Evolutionary conservation across 53 echinoderm and acorn worm species (phyloP).

Genomic region (Arbacia lixula): DNA sequence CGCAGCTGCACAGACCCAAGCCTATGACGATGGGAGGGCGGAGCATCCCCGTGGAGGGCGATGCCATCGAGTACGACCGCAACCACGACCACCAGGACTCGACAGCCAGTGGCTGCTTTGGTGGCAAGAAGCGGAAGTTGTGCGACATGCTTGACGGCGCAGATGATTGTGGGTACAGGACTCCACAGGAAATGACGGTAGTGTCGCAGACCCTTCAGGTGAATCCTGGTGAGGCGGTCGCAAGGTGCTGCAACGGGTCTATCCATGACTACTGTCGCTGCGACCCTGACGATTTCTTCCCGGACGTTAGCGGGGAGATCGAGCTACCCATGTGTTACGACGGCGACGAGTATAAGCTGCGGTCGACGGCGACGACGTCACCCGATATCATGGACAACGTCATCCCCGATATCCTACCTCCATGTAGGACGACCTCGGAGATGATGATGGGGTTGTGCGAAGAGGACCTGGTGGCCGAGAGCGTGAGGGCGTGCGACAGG

Average conservation of each 20-base stretch:
- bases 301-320: conserved; percentile 49
- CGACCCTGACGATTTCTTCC: conserved; percentile 51
- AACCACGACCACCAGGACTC: background rate
- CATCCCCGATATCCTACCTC: conserved; percentile 44
- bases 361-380: conserved; percentile 24
- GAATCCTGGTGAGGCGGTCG: background rate
- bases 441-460: background rate
- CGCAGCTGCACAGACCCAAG: no score
- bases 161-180: conserved; percentile 18
- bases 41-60: conserved; percentile 22
- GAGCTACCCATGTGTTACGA: conserved; percentile 52
- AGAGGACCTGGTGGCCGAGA: conserved; percentile 2
- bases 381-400: conserved; percentile 50
- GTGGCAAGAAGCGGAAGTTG: conserved; percentile 28
- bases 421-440: conserved; percentile 11
- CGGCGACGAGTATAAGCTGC: conserved; percentile 26
- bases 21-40: conserved; percentile 47
- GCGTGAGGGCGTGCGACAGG: conserved; percentile 33
- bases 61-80: background rate
- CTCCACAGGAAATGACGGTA: conserved; percentile 34
- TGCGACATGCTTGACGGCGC: conserved; percentile 40
- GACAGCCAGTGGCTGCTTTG: background rate
- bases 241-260: conserved; percentile 29
- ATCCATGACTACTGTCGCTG: conserved; percentile 35
- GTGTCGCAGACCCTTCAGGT: conserved; percentile 14